A percentile compares a stretch with the other conserved stretches of the same genome.
phyloP scores from a whole-genome alignment of 2,113 vertebrate genomes.

The Antigone vipio region DNA sequence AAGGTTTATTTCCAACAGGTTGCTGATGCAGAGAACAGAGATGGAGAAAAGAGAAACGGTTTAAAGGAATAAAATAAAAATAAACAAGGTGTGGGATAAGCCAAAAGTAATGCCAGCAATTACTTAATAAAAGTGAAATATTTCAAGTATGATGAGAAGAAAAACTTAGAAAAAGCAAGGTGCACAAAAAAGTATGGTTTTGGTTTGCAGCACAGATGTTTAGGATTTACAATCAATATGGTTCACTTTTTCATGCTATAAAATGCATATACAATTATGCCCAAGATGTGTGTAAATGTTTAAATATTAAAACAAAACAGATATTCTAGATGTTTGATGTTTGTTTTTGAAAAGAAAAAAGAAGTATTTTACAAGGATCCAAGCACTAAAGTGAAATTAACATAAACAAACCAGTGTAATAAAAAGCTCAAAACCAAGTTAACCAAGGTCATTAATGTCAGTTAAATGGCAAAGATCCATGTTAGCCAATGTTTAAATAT shows the following conservation, averaged over 20 bases:
- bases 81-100: background rate
- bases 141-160: background rate
- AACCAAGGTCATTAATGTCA: constrained; percentile 54
- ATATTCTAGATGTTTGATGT: constrained; percentile 40
- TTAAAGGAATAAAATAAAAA: background rate
- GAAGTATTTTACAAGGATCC: constrained; percentile 26
- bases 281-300: constrained; percentile 49
- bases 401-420: constrained; percentile 58
- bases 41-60: background rate
- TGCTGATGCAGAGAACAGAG: background rate
- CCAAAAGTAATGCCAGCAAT: constrained; percentile 1
- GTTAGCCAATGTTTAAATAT: constrained; percentile 52
- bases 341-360: constrained; percentile 34
- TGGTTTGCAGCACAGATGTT: constrained; percentile 50
- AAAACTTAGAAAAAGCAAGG: constrained; percentile 42
- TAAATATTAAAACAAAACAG: constrained; percentile 68
- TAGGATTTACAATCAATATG: constrained; percentile 65
- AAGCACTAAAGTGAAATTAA: constrained; percentile 63
- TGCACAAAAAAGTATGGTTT: constrained; percentile 28
- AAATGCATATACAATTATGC: constrained; percentile 61
- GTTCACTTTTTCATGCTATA: constrained; percentile 48
- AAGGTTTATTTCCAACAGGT: background rate
- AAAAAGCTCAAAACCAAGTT: constrained; percentile 60
- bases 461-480: constrained; percentile 62
- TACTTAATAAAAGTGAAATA: constrained; percentile 14